Evolutionary conservation across 1,140 invertebrate species (phyloP), one percentile per base, ranked within the genome.

Genomic region (Brachionus asplanchnoidis): DNA sequence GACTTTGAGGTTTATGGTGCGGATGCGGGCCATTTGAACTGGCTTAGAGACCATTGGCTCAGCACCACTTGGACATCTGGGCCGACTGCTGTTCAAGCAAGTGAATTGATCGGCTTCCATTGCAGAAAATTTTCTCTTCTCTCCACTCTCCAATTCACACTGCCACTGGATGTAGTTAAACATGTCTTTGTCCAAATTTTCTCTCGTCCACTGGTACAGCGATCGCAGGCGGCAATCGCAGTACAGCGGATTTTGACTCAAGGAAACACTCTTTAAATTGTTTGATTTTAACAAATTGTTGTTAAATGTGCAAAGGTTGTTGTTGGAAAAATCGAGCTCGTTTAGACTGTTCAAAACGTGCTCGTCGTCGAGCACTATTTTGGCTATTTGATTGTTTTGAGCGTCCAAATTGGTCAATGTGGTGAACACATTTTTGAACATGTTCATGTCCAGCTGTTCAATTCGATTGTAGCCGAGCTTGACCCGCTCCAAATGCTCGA

Each of bases 121-220:
- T 0, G 42, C 23, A 8, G 73, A 50, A 46, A 77, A 50, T 50
- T 50, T 77, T 5, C 20, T 77, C 23, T 77, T 77, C 5, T 20
- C 17, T 5, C 44, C 73, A 77, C 46, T 50, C 5, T 46, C 42
- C 8, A 77, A 12, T 11, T 68, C 68, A 56, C 82, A 84, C 17
- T 56, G 60, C 82, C 82, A 84, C 65, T 84, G 82, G 4, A 84
- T 68, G 44, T 70, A 84, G 17, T 12, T 50, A 11, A 84, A 68
- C 44, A 68, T 32, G 7, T 84, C 82, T 44, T 42, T 28, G 12
- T 73, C 46, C 42, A 40, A 68, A 11, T 73, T 68, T 11, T 20
- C 23, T 11, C 14, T 50, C 7, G 42, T 28, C 82, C 82, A 84
- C 8, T 84, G 26, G 20, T 84, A 84, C 32, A 84, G 17, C n/a